Evolutionary conservation across 1,140 invertebrate genomes (phyloP).

Genomic region (Pissodes strobi): DNA sequence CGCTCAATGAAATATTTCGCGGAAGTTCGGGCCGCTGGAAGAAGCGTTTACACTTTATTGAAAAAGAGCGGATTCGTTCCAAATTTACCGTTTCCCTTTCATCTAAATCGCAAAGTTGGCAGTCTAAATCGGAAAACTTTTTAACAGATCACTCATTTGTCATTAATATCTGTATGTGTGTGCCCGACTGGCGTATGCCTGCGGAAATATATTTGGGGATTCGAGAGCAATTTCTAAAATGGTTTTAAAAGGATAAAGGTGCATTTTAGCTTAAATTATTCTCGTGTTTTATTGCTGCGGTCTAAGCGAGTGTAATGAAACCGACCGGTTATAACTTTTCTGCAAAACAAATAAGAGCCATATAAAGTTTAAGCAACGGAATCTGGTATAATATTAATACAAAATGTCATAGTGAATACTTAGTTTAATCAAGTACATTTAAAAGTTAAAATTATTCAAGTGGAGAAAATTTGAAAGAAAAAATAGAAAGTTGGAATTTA

Average conservation of each 20-base stretch:
- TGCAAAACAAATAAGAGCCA: conserved; percentile 1
- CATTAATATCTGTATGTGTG: conserved; percentile 48
- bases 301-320: conserved; percentile 1
- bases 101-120: conserved; percentile 50
- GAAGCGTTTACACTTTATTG: conserved; percentile 51
- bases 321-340: neutral
- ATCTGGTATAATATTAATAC: no score
- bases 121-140: conserved; percentile 50
- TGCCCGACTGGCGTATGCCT: conserved; percentile 5
- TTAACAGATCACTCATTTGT: conserved; percentile 54
- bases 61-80: conserved; percentile 47
- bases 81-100: conserved; percentile 51
- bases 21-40: conserved; percentile 45
- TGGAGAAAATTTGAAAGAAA: no score
- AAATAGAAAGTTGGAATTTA: no score
- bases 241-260: conserved; percentile 17
- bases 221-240: conserved; percentile 21
- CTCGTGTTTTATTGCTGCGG: conserved; percentile 11
- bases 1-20: conserved; percentile 43
- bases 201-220: conserved; percentile 9
- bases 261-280: conserved; percentile 8
- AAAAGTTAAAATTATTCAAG: no score
- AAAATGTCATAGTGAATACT: no score
- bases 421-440: no score
- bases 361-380: no score